phyloP scores from a whole-genome alignment of 2,888 invertebrate species.

The Timema cristinae region DNA sequence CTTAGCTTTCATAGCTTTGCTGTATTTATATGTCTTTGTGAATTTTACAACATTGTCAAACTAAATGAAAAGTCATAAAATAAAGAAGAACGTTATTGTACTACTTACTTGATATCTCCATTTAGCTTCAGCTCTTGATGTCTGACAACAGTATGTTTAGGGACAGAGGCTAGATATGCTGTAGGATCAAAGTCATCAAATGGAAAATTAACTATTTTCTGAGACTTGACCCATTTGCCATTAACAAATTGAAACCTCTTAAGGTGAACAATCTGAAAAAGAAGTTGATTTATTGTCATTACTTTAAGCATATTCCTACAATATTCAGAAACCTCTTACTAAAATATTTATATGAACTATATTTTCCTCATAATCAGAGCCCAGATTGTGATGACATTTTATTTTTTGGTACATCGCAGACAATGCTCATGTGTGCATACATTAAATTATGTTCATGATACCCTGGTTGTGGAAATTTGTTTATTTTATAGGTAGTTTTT shows the following conservation, averaged over 20 bases:
- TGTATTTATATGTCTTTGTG: too few species aligned
- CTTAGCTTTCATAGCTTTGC: too few species aligned
- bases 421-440: background rate
- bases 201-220: constrained; percentile 88
- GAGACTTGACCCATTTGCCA: constrained; percentile 91
- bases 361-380: background rate
- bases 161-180: constrained; percentile 77
- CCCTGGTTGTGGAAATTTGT: background rate
- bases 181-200: constrained; percentile 83
- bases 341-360: background rate
- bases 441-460: too few species aligned
- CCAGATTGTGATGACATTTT: background rate
- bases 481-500: too few species aligned
- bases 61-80: too few species aligned
- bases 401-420: background rate
- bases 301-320: background rate
- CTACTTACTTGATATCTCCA: background rate
- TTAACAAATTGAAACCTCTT: constrained; percentile 90
- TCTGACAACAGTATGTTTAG: constrained; percentile 68
- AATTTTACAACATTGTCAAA: too few species aligned
- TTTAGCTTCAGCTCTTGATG: constrained; percentile 53
- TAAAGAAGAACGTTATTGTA: too few species aligned
- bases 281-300: background rate
- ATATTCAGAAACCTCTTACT: background rate
- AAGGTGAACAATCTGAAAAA: constrained; percentile 76